Base-by-base conservation (phyloP, 1,140 invertebrate species). In the Megalonaias nervosa region DNA sequence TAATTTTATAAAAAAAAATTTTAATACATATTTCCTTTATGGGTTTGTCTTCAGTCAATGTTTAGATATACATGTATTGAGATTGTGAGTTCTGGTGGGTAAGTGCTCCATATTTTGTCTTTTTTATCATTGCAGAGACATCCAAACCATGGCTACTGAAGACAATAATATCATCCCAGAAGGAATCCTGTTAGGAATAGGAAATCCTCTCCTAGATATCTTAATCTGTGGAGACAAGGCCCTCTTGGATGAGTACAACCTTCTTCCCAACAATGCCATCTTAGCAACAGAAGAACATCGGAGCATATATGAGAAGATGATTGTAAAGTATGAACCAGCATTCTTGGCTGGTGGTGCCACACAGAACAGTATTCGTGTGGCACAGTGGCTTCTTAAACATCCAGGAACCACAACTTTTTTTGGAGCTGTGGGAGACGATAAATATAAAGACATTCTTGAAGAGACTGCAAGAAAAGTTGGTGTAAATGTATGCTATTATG, bases 181-280 rank as follows among this genome's bases (percentile, higher is more conserved):
- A 71, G 95, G 95, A 70, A 89, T 95, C 31, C 90, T 99, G 13
- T 89, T 99, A 67, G 97, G 98, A 14, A 94, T 99, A 89, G 97
- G 98, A 69, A 99, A 99, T 92, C 98, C 98, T 5, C 91, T 99
- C 21, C 91, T 99, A 77, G 98, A 99, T 86, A 98, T 99, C 80
- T 96, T 96, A 16, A 95, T 96, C 0, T 93, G 89, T 67, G 96
- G 96, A 0, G 95, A 96, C 77, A 89, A 94, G 74, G 91, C 55
- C 14, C 94, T 99, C 83, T 92, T 99, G 17, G 88, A 93, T 65
- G 97, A 96, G 88, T 99, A 97, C 82, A 85, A 93, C 38, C 89
- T 99, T 81, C 95, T 97, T 84, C 92, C 95, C 23, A 98, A 99
- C 88, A 94, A 98, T 93, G 98, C 98, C 12, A 99, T 99, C 80